Percentiles rank a stretch among this genome's conserved stretches.
Evolutionary conservation across 2,888 invertebrate genomes (phyloP).

Genomic region (Aphidius colemani): DNA sequence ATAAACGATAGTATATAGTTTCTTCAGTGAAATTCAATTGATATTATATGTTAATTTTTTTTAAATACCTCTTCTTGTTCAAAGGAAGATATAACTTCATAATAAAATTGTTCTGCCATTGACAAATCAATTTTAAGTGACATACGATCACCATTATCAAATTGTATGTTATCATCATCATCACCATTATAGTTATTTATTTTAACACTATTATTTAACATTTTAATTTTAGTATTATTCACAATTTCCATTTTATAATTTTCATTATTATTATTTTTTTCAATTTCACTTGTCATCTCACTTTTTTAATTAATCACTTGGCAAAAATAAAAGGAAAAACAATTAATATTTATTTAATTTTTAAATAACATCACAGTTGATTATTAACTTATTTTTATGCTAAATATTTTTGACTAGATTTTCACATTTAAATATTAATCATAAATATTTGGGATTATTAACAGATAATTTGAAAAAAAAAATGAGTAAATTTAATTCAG

Average conservation of each 20-base stretch:
- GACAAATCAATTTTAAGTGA: conserved; percentile 56
- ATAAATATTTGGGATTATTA: too few species aligned
- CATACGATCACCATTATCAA: conserved; percentile 45
- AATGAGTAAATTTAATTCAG: too few species aligned
- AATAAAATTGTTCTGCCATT: conserved; percentile 57
- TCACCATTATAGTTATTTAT: conserved; percentile 51
- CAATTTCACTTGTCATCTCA: conserved; percentile 1
- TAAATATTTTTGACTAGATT: too few species aligned
- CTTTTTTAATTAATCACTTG: background rate
- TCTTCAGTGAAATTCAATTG: background rate
- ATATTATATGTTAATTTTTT: background rate
- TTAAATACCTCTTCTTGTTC: conserved; percentile 56
- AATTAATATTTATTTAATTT: too few species aligned
- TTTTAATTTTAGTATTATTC: conserved; percentile 54
- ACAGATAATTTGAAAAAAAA: too few species aligned
- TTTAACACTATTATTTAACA: conserved; percentile 52
- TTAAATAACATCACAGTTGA: too few species aligned
- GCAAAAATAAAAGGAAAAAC: too few species aligned
- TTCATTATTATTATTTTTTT: conserved; percentile 1
- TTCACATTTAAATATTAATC: too few species aligned
- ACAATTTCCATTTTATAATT: conserved; percentile 51
- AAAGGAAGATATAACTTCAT: conserved; percentile 58
- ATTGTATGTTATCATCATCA: conserved; percentile 41
- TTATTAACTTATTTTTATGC: too few species aligned
- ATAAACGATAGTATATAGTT: too few species aligned